Conservation (phyloP, 2,888 invertebrate species). For the Tanytarsus gracilentus region DNA sequence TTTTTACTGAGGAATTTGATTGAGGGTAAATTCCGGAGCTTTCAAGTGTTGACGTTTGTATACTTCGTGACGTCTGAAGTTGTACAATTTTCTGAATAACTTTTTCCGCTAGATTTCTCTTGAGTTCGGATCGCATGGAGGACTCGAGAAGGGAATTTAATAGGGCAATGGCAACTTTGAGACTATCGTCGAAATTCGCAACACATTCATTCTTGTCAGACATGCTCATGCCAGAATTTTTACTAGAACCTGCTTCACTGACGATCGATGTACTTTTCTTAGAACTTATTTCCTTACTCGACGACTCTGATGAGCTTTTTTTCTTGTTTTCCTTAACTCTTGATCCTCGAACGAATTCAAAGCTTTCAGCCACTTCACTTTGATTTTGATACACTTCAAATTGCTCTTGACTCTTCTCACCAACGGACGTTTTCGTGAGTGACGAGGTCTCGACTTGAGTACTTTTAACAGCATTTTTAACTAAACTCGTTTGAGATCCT, state of each 20-base stretch:
- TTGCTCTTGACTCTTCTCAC: neutral
- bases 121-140: slow-evolving; percentile 18
- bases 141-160: slow-evolving; percentile 19
- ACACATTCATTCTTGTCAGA: neutral
- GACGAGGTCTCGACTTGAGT: slow-evolving; percentile 18
- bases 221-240: neutral
- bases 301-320: neutral
- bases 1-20: neutral
- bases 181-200: slow-evolving; percentile 18
- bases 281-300: neutral
- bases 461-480: slow-evolving; percentile 1
- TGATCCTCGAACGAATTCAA: slow-evolving; percentile 18
- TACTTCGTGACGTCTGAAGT: slow-evolving; percentile 27
- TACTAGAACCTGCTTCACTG: neutral
- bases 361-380: slow-evolving; percentile 26
- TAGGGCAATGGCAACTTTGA: slow-evolving; percentile 22
- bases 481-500: slow-evolving; percentile 24
- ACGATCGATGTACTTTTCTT: neutral
- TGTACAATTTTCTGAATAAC: slow-evolving; percentile 22
- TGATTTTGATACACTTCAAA: slow-evolving; percentile 17
- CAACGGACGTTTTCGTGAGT: neutral
- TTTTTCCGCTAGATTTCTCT: slow-evolving; percentile 21
- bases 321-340: neutral
- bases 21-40: slow-evolving; percentile 4
- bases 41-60: slow-evolving; percentile 21